Evolutionary conservation across 2,888 invertebrate species (phyloP), one percentile per base, ranked within the genome.

Genomic region (Hermodice carunculata): DNA sequence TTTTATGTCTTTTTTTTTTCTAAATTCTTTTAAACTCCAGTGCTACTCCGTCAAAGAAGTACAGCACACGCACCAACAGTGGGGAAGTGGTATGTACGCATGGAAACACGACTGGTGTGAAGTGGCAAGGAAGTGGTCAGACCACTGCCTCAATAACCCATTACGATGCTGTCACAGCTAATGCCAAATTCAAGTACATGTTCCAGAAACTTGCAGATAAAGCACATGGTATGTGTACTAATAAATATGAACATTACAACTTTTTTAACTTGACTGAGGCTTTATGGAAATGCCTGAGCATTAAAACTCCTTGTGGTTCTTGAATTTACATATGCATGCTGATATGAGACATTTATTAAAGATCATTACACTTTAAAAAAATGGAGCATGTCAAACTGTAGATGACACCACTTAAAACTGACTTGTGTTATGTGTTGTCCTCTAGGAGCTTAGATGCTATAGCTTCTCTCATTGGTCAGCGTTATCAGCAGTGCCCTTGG

Each of bases 21-120:
- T 11, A 37, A 37, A 37, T 37, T 11, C 8, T 11, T 17, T 37
- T 8, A 37, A 17, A 8, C 17, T 37, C 17, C 31, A 60, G 60
- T 19, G 52, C 60, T n/a, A 84, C 85, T 2, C 85, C 85, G 49
- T 86, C 87, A 0, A 77, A 78, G 57, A 85, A 85, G 63, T 88
- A 87, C 77, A 79, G 76, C 31, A 76, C 78, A 8, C 75, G 88
- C 26, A 86, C 85, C 34, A 90, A 90, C 76, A 88, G 90, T 44
- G 92, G 92, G 1, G 89, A 90, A 57, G 88, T 90, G 17, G 88
- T 92, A 26, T 89, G 51, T 70, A 83, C 69, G 42, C 76, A 75
- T 72, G 83, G 85, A 5, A 66, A 69, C 1, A 64, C 70, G 4
- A 71, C 76, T 49, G 43, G 51, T 19, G 49, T 61, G 26, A 40